Evolutionary conservation across 2,888 invertebrate species (phyloP), one percentile per base, ranked within the genome.

Genomic region (Acanthococcus lagerstroemiae): DNA sequence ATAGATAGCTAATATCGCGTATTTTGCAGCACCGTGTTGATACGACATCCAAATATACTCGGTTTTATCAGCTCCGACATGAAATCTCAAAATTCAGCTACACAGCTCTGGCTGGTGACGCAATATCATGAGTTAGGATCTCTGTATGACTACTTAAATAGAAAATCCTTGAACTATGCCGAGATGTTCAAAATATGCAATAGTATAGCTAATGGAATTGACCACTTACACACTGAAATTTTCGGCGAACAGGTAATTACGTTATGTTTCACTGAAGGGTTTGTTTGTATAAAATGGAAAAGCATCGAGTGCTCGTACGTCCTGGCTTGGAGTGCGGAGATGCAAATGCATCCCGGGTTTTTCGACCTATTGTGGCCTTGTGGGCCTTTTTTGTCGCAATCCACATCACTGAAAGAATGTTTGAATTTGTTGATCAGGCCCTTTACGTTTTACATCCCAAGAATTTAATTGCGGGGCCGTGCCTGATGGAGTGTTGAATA

Each of bases 31-130:
- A 95, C 95, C 0, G 87, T 92, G 44, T 78, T 95, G 70, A 80
- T 95, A 54, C 82, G 95, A 0, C 95, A 95, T 74, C 91, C 94
- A 73, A 92, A 93, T 76, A 91, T 96, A 70, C 83, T 96, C 15
- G 94, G 92, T 1, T 95, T 93, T 74, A 87, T 95, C 72, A 95
- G 94, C 68, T 92, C 93, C n/a, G 96, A 96, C 74, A 94, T 95
- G 89, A 94, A 91, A 3, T 93, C 93, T 30, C 77, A 87, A 2
- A 88, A 88, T 74, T 89, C 90, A 1, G 93, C 93, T 72, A 96
- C 95, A 0, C 95, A 93, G 78, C 79, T 95, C 1, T 94, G 94
- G 94, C 80, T 96, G 37, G 88, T 95, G 66, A 95, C 95, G 0
- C 91, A 95, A 76, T 95, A 90, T 78, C 95, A 95, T 78, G 85